Evolutionary conservation across 1,140 invertebrate species (phyloP).

Genomic region (Papilio xuthus): DNA sequence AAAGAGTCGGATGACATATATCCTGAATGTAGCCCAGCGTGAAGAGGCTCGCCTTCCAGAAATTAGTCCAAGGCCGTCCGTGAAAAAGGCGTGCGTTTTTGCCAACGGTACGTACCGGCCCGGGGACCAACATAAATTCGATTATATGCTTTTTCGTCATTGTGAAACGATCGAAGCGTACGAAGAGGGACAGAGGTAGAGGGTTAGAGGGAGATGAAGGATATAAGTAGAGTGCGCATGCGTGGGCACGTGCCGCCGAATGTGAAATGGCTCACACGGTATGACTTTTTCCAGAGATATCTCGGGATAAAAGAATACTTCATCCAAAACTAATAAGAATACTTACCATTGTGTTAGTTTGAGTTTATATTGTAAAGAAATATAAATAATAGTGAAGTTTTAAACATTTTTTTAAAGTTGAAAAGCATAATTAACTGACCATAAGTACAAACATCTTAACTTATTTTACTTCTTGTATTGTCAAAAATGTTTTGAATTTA

Average conservation of each 20-base stretch:
- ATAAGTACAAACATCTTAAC: too few species aligned
- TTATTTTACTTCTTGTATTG: not conserved
- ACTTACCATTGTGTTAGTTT: not conserved
- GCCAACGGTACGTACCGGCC: conserved; percentile 54
- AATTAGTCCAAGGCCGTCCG: conserved; percentile 55
- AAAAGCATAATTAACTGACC: too few species aligned
- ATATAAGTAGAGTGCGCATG: conserved; percentile 57
- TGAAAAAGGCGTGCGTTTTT: conserved; percentile 48
- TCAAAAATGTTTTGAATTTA: not conserved
- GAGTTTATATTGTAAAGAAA: not conserved
- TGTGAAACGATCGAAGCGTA: conserved; percentile 74
- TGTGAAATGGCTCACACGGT: conserved; percentile 45
- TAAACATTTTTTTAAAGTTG: not conserved
- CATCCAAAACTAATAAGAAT: not conserved
- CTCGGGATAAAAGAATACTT: conserved; percentile 43
- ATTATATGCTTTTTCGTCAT: conserved; percentile 80
- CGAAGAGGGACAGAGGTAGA: conserved; percentile 51
- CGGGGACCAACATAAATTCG: conserved; percentile 72
- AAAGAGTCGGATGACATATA: conserved; percentile 28
- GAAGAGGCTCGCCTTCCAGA: conserved; percentile 37
- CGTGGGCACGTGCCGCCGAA: conserved; percentile 67
- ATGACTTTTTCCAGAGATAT: conserved; percentile 48
- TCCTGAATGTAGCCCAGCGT: conserved; percentile 37
- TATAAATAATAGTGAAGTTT: not conserved
- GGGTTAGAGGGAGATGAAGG: conserved; percentile 49